A percentile compares a stretch with the other conserved stretches of the same genome.
phyloP scores from a whole-genome alignment of 2,797 vertebrate species.

The Coccyzus lansbergi region DNA sequence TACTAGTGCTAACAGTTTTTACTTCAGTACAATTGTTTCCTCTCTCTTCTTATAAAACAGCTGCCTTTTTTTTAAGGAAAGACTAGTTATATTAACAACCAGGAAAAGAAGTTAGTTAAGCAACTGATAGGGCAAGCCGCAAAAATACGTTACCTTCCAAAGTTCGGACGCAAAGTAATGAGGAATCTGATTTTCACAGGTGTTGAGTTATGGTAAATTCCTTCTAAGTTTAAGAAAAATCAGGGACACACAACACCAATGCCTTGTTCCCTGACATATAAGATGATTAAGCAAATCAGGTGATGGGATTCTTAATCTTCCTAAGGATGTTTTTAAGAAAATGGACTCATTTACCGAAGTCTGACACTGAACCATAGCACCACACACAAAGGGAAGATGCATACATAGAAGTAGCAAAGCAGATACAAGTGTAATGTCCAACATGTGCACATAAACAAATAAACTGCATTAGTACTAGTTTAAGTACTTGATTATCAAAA shows the following conservation, averaged over 20 bases:
- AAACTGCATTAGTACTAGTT: not conserved
- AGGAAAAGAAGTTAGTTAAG: not conserved
- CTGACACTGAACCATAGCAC: not conserved
- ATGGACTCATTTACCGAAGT: not conserved
- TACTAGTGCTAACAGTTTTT: not conserved
- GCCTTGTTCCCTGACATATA: not conserved
- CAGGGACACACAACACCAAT: not conserved
- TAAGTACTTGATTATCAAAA: not conserved
- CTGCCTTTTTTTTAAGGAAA: not conserved
- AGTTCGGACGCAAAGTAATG: not conserved
- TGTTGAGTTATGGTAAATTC: not conserved
- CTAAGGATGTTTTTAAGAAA: not conserved
- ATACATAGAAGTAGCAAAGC: not conserved
- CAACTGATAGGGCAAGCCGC: not conserved
- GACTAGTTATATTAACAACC: not conserved
- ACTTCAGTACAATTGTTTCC: not conserved
- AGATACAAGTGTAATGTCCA: not conserved
- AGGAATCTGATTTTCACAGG: not conserved
- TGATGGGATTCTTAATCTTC: not conserved
- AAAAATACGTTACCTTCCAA: not conserved
- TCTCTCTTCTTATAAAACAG: not conserved
- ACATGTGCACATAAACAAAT: not conserved
- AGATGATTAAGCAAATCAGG: not conserved
- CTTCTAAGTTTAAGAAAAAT: not conserved
- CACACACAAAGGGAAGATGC: not conserved